These are phyloP conservation scores for Mycalesis mineus DNA, from an alignment of 2,888 invertebrate genomes.

Conservation along the genomic window DNA sequence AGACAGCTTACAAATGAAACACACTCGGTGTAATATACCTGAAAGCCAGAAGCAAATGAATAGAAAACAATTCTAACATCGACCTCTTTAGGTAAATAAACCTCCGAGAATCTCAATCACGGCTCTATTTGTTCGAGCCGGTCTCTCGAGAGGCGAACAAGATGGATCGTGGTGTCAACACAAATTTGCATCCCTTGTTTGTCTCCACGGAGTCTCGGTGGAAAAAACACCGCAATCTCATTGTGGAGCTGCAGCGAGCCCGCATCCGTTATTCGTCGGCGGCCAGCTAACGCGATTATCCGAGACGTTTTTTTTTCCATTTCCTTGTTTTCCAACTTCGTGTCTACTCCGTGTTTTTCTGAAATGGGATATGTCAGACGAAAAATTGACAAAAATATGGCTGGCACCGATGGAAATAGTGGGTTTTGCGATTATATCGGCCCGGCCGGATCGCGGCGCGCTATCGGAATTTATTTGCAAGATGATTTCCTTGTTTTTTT, in stretches of 20 bases:
- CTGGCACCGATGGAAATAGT: conserved; percentile 66
- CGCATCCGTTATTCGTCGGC: conserved; percentile 71
- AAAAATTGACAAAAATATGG: conserved; percentile 78
- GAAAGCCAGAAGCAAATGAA: neutral
- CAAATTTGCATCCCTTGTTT: conserved; percentile 78
- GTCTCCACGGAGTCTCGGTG: conserved; percentile 65
- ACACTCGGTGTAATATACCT: conserved; percentile 9
- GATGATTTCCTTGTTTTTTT: conserved; percentile 59
- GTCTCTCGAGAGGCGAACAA: conserved; percentile 75
- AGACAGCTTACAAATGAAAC: neutral
- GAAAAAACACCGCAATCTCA: conserved; percentile 77
- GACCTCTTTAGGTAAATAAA: conserved; percentile 34
- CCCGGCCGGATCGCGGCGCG: conserved; percentile 46
- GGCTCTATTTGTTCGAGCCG: conserved; percentile 67
- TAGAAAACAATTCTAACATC: conserved; percentile 11
- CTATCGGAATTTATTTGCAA: conserved; percentile 58
- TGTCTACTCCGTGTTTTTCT: conserved; percentile 74
- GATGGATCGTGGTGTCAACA: conserved; percentile 78
- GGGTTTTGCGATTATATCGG: conserved; percentile 71
- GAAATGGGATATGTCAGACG: conserved; percentile 77
- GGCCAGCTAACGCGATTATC: conserved; percentile 77
- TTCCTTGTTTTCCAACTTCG: conserved; percentile 76
- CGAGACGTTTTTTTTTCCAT: conserved; percentile 70
- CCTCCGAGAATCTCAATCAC: conserved; percentile 65
- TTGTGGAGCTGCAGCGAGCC: conserved; percentile 65